Base-by-base conservation (phyloP, 2,797 vertebrate genomes). In the Chromis chromis region DNA sequence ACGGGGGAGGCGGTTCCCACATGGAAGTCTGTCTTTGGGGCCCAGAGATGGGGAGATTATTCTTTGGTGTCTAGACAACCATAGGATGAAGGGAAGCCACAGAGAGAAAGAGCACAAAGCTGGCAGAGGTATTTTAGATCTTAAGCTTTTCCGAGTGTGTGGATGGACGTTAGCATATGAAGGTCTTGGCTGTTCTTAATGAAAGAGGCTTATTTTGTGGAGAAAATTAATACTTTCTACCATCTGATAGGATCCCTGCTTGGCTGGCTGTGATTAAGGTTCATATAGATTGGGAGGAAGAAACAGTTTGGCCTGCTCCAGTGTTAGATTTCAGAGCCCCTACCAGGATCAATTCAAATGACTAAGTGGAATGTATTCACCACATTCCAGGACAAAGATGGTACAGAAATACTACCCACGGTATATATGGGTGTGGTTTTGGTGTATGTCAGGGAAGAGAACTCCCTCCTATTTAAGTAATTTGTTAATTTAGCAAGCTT, bases 51-150 rank as follows among this genome's bases (percentile, higher is more conserved):
- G 88, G 85, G 70, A 80, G 82, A 81, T 89, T 89, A 75, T 79
- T 84, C 74, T 74, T 64, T 79, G 59, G 78, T 79, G 87, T 84
- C 86, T 88, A 82, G 87, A 91, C 86, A 76, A 78, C 74, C 28
- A 50, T 36, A 67, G 73, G 79, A 48, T 56, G 65, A 76, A 48
- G 61, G 48, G 55, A 70, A 78, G 60, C 74, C 71, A 76, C 48
- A 83, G 49, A 61, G 60, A 73, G 62, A 76, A 17, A 72, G 49
- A 74, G 57, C 21, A 56, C 48, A 56, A 58, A 70, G 46, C 69
- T 78, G 65, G 31, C 46, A 58, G 68, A 70, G 65, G 53, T 81
- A 68, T 82, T 82, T 84, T 54, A 50, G 62, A 83, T 81, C 60
- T 76, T 49, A 87, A 61, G 64, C 74, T 68, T 49, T 68, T 72